Conservation (phyloP, 2,113 vertebrate species). For the Protomyctophum bolini region DNA sequence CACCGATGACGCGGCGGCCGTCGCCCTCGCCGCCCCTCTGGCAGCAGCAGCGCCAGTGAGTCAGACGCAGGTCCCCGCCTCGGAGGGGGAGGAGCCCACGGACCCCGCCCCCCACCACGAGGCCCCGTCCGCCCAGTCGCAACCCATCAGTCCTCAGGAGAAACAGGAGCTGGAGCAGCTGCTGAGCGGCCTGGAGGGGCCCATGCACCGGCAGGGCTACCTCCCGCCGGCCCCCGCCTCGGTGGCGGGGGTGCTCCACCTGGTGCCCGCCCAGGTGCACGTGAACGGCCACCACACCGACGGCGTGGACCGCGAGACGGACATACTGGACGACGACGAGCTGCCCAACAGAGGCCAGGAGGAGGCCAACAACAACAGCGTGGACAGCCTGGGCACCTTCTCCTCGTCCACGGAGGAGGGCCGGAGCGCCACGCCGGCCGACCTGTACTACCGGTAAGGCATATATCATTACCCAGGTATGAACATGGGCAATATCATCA, state of each 20-base stretch:
- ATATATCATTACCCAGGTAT: no score
- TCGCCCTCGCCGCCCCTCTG: constrained; percentile 37
- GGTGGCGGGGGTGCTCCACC: constrained; percentile 78
- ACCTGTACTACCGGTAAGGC: constrained; percentile 68
- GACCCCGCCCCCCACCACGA: constrained; percentile 35
- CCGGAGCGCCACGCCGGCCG: constrained; percentile 81
- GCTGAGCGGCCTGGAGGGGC: constrained; percentile 86
- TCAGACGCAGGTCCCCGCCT: constrained; percentile 55
- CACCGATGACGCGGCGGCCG: constrained; percentile 83
- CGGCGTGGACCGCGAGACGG: constrained; percentile 89
- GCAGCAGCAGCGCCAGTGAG: constrained; percentile 56
- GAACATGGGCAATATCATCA: no score
- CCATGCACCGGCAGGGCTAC: constrained; percentile 81
- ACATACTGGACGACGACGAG: constrained; percentile 97
- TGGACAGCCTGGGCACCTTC: constrained; percentile 91
- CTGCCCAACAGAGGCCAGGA: constrained; percentile 88
- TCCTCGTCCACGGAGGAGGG: constrained; percentile 83
- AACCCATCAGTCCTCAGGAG: constrained; percentile 89
- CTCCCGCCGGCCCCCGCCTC: constrained; percentile 22
- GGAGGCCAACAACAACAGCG: constrained; percentile 80
- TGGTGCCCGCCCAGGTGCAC: constrained; percentile 94
- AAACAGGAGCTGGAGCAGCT: constrained; percentile 93
- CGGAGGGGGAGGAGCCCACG: constrained; percentile 20
- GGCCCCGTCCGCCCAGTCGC: constrained; percentile 54
- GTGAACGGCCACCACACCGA: constrained; percentile 84